Percentiles rank a stretch among this genome's conserved stretches.
Evolutionary conservation across 2,888 invertebrate genomes (phyloP).

Genomic region (Hemaris fuciformis): DNA sequence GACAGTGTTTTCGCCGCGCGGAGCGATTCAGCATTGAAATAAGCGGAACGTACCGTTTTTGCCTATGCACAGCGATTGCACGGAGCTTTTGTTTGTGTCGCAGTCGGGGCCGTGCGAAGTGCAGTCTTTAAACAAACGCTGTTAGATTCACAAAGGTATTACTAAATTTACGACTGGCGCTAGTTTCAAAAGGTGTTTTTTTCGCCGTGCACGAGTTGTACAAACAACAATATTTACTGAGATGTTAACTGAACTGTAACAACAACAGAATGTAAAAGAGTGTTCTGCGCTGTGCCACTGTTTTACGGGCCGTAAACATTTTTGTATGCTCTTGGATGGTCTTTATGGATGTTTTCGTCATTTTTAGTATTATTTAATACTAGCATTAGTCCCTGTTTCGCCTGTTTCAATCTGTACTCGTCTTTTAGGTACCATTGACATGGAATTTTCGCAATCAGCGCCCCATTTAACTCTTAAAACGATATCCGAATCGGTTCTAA

Average conservation of each 20-base stretch:
- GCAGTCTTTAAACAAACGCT: constrained; percentile 4
- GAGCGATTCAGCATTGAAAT: constrained; percentile 34
- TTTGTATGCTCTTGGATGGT: not conserved
- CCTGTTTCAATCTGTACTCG: too few species aligned
- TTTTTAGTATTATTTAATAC: not conserved
- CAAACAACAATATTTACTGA: constrained; percentile 9
- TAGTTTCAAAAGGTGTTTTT: not conserved
- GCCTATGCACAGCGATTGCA: constrained; percentile 15
- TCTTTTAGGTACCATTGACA: too few species aligned
- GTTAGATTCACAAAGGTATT: constrained; percentile 6
- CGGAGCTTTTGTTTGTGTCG: constrained; percentile 9
- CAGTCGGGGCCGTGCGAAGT: constrained; percentile 2
- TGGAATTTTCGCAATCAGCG: too few species aligned
- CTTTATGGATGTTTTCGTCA: not conserved
- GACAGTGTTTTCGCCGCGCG: constrained; percentile 11
- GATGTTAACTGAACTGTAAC: constrained; percentile 1
- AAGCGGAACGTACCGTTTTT: constrained; percentile 33
- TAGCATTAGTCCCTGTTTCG: too few species aligned
- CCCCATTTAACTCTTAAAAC: too few species aligned
- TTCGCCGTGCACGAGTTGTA: not conserved
- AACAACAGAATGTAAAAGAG: not conserved
- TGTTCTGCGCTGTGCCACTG: not conserved
- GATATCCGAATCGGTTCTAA: too few species aligned
- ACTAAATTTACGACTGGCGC: constrained; percentile 5
- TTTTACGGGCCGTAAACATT: not conserved